phyloP scores from a whole-genome alignment of 1,140 invertebrate genomes.

The Nasonia longicornis region DNA sequence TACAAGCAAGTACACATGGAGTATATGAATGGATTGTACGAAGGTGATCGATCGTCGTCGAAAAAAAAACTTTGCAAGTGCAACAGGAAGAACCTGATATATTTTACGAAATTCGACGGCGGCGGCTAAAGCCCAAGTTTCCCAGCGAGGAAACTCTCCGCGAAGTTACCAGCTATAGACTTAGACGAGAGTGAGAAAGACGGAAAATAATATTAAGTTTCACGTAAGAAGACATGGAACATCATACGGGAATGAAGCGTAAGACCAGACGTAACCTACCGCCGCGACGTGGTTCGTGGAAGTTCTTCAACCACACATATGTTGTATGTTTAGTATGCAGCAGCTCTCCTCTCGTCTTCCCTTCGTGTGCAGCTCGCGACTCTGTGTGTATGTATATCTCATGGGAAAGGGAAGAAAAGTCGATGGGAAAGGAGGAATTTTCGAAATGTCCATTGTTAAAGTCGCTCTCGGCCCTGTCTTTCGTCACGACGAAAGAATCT shows the following conservation, averaged over 20 bases:
- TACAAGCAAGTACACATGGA: neutral
- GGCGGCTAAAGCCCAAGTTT: neutral
- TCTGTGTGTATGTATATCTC: neutral
- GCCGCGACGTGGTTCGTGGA: slow-evolving; percentile 27
- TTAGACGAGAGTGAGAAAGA: slow-evolving; percentile 7
- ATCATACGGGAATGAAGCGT: slow-evolving; percentile 18
- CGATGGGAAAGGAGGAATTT: slow-evolving; percentile 35
- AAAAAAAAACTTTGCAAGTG: too few species aligned
- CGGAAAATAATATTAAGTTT: slow-evolving; percentile 45
- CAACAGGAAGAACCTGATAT: too few species aligned
- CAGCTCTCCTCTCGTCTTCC: neutral
- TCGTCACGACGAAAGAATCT: neutral
- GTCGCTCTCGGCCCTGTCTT: neutral
- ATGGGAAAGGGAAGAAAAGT: slow-evolving; percentile 23
- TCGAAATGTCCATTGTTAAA: slow-evolving; percentile 10
- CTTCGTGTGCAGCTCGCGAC: neutral
- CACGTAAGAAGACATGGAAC: slow-evolving; percentile 32
- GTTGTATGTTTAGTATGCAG: slow-evolving; percentile 30
- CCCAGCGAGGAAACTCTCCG: neutral
- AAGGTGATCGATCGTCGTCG: too few species aligned
- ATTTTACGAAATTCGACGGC: neutral
- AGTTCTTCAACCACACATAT: slow-evolving; percentile 20
- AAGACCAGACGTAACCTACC: slow-evolving; percentile 42
- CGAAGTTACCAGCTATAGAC: slow-evolving; percentile 14
- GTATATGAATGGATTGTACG: too few species aligned